Conservation (phyloP, 2,888 invertebrate genomes). For the Scaptomyza tumidula region DNA sequence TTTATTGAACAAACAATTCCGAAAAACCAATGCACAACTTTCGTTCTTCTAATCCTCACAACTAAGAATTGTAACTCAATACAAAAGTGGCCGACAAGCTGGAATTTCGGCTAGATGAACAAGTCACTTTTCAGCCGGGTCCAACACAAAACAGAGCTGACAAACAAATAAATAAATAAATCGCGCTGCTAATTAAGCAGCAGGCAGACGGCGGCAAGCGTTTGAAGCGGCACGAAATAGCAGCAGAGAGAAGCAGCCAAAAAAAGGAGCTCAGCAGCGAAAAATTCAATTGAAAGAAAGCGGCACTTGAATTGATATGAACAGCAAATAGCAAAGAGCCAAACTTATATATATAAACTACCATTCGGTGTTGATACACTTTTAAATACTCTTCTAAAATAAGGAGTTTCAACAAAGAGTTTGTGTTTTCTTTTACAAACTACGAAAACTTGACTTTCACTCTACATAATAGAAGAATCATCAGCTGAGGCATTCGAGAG, state of each 20-base stretch:
- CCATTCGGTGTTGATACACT: neutral
- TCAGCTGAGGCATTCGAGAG: slow-evolving; percentile 40
- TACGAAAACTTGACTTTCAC: slow-evolving; percentile 17
- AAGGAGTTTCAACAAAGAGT: too few relatives aligned
- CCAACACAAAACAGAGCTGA: slow-evolving; percentile 39
- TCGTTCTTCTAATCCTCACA: slow-evolving; percentile 23
- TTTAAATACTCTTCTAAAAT: slow-evolving; percentile 25
- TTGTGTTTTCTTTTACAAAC: too few relatives aligned
- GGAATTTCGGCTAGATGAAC: slow-evolving; percentile 48
- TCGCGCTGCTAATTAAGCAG: slow-evolving; percentile 71
- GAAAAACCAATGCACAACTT: slow-evolving; percentile 37
- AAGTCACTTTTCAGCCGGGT: slow-evolving; percentile 49
- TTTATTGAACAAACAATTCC: slow-evolving; percentile 55
- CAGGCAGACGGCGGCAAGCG: slow-evolving; percentile 36
- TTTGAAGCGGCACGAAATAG: slow-evolving; percentile 67
- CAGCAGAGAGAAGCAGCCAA: slow-evolving; percentile 46
- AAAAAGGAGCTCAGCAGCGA: slow-evolving; percentile 24
- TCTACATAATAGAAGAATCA: slow-evolving; percentile 31
- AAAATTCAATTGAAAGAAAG: slow-evolving; percentile 76
- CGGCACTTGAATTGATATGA: slow-evolving; percentile 72
- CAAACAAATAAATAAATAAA: slow-evolving; percentile 69
- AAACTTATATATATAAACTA: slow-evolving; percentile 5
- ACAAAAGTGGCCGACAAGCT: slow-evolving; percentile 39
- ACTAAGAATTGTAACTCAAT: slow-evolving; percentile 67
- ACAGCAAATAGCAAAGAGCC: slow-evolving; percentile 57